Evolutionary conservation across 2,888 invertebrate species (phyloP).

Genomic region (Spilarctia lutea): DNA sequence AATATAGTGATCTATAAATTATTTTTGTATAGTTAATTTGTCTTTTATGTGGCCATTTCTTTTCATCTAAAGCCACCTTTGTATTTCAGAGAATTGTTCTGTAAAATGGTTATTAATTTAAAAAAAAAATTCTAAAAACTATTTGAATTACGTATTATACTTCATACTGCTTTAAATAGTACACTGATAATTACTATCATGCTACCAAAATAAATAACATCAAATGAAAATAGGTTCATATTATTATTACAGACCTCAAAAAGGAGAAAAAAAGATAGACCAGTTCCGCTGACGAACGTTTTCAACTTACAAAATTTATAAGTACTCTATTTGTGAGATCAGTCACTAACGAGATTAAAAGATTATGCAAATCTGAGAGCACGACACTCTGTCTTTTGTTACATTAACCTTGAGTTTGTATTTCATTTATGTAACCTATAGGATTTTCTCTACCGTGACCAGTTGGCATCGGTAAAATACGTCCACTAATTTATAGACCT

Average conservation of each 20-base stretch:
- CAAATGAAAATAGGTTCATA: not conserved
- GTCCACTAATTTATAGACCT: constrained; percentile 8
- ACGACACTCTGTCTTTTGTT: constrained; percentile 37
- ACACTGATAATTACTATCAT: not conserved
- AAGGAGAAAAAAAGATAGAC: not conserved
- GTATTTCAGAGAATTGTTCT: not conserved
- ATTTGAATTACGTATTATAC: not conserved
- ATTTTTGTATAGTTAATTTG: not conserved
- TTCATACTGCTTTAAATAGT: not conserved
- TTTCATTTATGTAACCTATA: constrained; percentile 38
- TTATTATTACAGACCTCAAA: not conserved
- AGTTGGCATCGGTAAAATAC: not conserved
- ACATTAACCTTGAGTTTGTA: constrained; percentile 43
- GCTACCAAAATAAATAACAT: not conserved
- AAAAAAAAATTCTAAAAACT: not conserved
- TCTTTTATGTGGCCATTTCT: not conserved
- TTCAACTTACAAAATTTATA: constrained; percentile 19
- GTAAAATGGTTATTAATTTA: not conserved
- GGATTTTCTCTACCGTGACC: constrained; percentile 29
- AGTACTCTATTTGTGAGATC: constrained; percentile 29
- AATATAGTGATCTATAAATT: constrained; percentile 25
- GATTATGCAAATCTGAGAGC: constrained; percentile 45
- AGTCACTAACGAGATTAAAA: constrained; percentile 42
- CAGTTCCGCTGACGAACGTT: constrained; percentile 25
- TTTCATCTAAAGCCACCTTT: not conserved